Conservation (phyloP, 2,113 vertebrate species). For the Pygoscelis adeliae region DNA sequence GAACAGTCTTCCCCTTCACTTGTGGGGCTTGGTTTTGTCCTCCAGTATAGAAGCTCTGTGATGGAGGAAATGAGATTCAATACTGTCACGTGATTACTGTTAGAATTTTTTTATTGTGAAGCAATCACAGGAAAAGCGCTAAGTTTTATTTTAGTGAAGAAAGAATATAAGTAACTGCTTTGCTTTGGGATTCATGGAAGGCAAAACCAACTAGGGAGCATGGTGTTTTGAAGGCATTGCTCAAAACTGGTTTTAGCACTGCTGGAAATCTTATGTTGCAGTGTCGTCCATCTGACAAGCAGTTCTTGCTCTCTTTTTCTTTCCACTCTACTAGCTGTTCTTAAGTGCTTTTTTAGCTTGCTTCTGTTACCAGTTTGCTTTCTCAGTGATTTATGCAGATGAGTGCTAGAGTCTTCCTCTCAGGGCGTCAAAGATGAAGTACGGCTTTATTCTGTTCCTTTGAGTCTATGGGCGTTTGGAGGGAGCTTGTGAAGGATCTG, state of each 20-base stretch:
- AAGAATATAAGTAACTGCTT: neutral
- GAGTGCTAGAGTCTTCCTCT: neutral
- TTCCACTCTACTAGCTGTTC: neutral
- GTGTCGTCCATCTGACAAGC: neutral
- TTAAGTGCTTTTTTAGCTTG: neutral
- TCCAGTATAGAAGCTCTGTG: neutral
- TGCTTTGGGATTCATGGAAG: neutral
- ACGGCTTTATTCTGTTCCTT: neutral
- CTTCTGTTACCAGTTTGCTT: neutral
- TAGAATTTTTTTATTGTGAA: neutral
- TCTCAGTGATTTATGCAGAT: neutral
- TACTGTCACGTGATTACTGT: neutral
- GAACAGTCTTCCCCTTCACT: constrained; percentile 59
- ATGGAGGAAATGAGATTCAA: constrained; percentile 8
- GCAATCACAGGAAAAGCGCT: neutral
- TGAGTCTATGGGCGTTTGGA: neutral
- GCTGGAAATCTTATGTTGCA: neutral
- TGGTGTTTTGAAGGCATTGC: neutral
- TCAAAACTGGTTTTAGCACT: neutral
- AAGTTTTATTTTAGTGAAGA: neutral
- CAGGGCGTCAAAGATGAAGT: neutral
- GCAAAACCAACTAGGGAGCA: neutral
- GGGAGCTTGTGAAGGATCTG: neutral
- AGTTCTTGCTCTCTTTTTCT: neutral
- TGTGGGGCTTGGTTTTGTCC: constrained; percentile 44